Conservation (phyloP, 1,140 invertebrate species). For the Drosophila kanapiae region DNA sequence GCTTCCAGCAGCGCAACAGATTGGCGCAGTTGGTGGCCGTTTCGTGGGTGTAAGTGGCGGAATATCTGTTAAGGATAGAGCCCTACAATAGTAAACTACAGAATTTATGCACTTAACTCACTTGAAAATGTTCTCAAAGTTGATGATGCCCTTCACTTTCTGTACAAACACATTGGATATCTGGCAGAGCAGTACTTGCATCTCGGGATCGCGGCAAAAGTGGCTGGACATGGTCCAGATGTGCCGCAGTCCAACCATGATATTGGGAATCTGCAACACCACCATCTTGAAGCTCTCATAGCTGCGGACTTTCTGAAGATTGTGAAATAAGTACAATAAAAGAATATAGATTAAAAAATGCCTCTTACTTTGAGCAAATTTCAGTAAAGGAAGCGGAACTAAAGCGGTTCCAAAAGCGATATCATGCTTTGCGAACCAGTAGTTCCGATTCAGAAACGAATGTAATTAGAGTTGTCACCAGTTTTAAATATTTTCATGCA, state of each 20-base stretch:
- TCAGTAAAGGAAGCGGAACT: background rate
- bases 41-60: constrained; percentile 86
- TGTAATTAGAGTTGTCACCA: background rate
- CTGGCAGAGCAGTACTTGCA: constrained; percentile 91
- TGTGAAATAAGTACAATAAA: background rate
- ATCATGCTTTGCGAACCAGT: background rate
- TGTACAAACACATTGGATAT: constrained; percentile 93
- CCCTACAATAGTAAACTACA: background rate
- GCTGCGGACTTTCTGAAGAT: constrained; percentile 89
- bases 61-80: constrained; percentile 83
- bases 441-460: background rate
- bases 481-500: background rate
- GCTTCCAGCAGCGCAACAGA: constrained; percentile 92
- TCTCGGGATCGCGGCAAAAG: constrained; percentile 90
- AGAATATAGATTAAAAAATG: background rate
- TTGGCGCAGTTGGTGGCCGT: constrained; percentile 87
- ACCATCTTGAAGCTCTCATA: constrained; percentile 90
- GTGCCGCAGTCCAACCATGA: constrained; percentile 93
- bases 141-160: constrained; percentile 90
- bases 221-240: constrained; percentile 93
- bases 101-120: constrained; percentile 75
- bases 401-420: background rate
- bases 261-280: constrained; percentile 89
- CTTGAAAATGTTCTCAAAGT: constrained; percentile 90
- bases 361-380: background rate